Percentiles rank a stretch among this genome's conserved stretches.
These are phyloP conservation scores for Apantesis nais DNA, from an alignment of 2,888 invertebrate genomes.

Conservation along the genomic window DNA sequence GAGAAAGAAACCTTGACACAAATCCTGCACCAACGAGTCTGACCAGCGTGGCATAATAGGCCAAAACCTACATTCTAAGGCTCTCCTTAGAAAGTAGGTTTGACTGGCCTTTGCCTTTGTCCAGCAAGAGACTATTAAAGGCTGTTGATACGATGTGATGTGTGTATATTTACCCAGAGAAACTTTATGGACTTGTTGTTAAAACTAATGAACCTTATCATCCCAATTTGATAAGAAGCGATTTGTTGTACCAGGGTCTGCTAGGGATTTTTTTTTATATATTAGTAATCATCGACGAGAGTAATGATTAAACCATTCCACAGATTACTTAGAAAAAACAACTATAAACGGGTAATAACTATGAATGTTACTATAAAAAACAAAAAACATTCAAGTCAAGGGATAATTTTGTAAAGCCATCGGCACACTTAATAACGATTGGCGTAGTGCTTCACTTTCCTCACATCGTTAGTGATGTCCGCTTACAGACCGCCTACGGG, in stretches of 20 bases:
- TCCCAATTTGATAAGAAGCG: not conserved
- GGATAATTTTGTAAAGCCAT: conserved; percentile 11
- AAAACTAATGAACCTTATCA: too few relatives aligned
- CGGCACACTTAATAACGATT: conserved; percentile 9
- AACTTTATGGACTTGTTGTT: too few relatives aligned
- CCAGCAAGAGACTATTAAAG: too few relatives aligned
- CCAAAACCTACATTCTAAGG: too few relatives aligned
- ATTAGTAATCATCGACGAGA: not conserved
- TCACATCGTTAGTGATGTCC: conserved; percentile 14
- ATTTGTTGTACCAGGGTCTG: not conserved
- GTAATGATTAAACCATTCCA: not conserved
- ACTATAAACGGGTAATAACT: not conserved
- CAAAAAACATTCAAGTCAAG: conserved; percentile 2
- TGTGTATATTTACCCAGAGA: too few relatives aligned
- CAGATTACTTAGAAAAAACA: not conserved
- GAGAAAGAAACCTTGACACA: too few relatives aligned
- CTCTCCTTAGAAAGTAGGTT: too few relatives aligned
- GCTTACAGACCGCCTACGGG: conserved; percentile 6
- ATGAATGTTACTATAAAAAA: not conserved
- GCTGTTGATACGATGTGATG: too few relatives aligned
- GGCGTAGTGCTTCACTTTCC: conserved; percentile 9
- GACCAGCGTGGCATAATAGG: too few relatives aligned
- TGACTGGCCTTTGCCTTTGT: too few relatives aligned
- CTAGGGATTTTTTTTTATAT: not conserved
- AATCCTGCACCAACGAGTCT: too few relatives aligned